Base-by-base conservation (phyloP, 2,888 invertebrate species). In the Lypha dubia region DNA sequence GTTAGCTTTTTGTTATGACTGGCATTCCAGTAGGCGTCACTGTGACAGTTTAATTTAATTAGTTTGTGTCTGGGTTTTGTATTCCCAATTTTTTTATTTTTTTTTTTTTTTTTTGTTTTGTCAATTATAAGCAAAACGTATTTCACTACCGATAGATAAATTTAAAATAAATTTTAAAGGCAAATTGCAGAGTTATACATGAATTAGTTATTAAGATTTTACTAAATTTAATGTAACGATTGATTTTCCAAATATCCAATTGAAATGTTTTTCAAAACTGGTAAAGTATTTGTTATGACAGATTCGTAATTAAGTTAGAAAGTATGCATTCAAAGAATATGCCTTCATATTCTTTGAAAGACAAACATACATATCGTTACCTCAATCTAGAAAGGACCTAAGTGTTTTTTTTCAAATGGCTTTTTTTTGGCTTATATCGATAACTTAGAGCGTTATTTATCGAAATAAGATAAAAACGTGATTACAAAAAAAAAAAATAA, bases 21-120 rank as follows among this genome's bases (percentile, higher is more conserved):
- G 46, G 20, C 41, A 22, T 22, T 58, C 22, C 80, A 77, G 84
- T 77, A 81, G 80, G 80, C 80, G 80, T 84, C 80, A 70, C 24
- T 68, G 62, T 77, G 77, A 84, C 84, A 80, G 53, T 84, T 84
- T 73, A 73, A 80, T 80, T 84, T 73, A 84, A 80, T 80, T 80
- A 84, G 60, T 84, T 68, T 84, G 44, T 58, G 84, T 84, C 80
- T 80, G 80, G 53, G 58, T 53, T 73, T 68, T 68, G 7, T 67
- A 20, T 44, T 44, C 62, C 70, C 32, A 53, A 6, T n/a, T n/a
- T n/a, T n/a, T n/a, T n/a, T n/a, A n/a, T n/a, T n/a, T n/a, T n/a
- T n/a, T n/a, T n/a, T n/a, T n/a, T n/a, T n/a, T n/a, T n/a, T n/a
- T n/a, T n/a, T n/a, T n/a, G n/a, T n/a, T n/a, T n/a, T n/a, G 51